Conservation (phyloP, 2,113 vertebrate species). For the Prionailurus bengalensis region DNA sequence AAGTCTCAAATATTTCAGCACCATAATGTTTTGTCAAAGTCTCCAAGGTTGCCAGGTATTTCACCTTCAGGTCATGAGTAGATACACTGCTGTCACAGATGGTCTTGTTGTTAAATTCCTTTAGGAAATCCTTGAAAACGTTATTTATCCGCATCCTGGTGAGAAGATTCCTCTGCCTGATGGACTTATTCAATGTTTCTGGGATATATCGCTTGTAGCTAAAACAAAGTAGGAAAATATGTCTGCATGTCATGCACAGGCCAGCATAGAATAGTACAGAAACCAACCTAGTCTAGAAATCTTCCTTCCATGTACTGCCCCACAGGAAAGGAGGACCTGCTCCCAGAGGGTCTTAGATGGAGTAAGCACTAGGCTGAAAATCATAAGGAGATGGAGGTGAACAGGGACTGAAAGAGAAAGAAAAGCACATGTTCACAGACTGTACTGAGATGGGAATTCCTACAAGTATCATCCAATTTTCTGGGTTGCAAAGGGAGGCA, state of each 20-base stretch:
- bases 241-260: neutral
- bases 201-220: constrained; percentile 98
- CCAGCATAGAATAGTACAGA: neutral
- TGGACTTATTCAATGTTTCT: constrained; percentile 93
- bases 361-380: neutral
- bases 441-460: neutral
- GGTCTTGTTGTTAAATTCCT: constrained; percentile 96
- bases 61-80: constrained; percentile 96
- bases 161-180: constrained; percentile 96
- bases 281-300: neutral
- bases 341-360: neutral
- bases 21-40: constrained; percentile 94
- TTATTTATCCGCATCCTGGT: constrained; percentile 97
- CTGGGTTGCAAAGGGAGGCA: neutral
- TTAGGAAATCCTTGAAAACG: constrained; percentile 98
- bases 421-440: neutral
- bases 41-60: constrained; percentile 97
- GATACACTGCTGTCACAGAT: constrained; percentile 95
- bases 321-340: neutral
- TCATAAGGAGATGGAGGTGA: neutral
- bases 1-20: constrained; percentile 91
- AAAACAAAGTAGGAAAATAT: constrained; percentile 40
- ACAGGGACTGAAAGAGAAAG: neutral
- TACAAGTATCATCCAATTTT: neutral
- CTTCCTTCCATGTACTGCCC: neutral